Evolutionary conservation across 2,888 invertebrate genomes (phyloP), one percentile per base, ranked within the genome.

Genomic region (Drosophila meridiana): DNA sequence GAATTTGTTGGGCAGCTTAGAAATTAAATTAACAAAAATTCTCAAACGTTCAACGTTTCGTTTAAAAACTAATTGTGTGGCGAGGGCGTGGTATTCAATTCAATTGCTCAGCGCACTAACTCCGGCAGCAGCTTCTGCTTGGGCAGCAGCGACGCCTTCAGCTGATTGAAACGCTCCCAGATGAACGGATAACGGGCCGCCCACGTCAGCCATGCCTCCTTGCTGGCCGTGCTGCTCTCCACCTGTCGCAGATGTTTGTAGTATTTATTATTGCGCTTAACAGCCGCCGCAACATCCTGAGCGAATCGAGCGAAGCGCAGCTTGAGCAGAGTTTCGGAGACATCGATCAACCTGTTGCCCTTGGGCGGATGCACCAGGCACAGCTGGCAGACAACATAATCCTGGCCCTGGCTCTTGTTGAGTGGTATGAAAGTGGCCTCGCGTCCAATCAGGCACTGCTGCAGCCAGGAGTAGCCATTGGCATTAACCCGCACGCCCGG

Each of bases 381-480:
- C 1, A 94, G 83, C 74, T 93, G 93, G 48, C 94, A 94, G 28
- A 93, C 92, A 26, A 94, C 91, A 81, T 87, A 93, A 48, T 94
- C 91, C 56, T 91, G 89, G 1, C 92, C 83, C 47, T 83, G 92
- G 36, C 87, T 76, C 56, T 90, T 89, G 32, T 90, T 90, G 6
- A 94, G 52, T 14, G 94, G 94, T 78, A 94, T 79, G 76, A 94
- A 94, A 75, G 91, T 92, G 34, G 94, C 89, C 56, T 91, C 82
- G 7, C 93, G 92, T 28, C 93, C 93, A 38, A 92, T 87, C 6
- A 94, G 90, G 53, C 94, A 91, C 57, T 93, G 92, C 81, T 94
- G 94, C 60, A 94, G 85, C 94, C 94, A 94, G 0, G 93, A 91
- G 61, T 89, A 91, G 2, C 93, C 93, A 75, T 93, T 93, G 20